Percentiles rank a stretch among this genome's conserved stretches.
phyloP scores from a whole-genome alignment of 2,888 invertebrate genomes.

The Chrysolina americana region DNA sequence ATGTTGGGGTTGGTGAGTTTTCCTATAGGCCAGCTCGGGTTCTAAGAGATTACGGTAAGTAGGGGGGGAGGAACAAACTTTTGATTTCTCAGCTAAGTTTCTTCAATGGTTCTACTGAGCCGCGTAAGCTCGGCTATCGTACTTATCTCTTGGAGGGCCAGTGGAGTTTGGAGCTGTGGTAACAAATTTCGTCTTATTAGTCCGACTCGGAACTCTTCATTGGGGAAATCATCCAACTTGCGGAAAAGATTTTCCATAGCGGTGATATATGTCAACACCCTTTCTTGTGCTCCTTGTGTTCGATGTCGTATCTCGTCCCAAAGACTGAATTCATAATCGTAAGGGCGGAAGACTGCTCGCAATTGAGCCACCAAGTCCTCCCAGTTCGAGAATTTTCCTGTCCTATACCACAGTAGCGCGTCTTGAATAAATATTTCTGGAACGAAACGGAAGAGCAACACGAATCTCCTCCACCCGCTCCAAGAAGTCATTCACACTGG shows the following conservation, averaged over 20 bases:
- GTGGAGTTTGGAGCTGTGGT: constrained; percentile 20
- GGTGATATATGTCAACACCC: no score
- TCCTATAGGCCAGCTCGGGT: background rate
- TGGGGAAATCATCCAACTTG: constrained; percentile 14
- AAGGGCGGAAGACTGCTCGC: constrained; percentile 24
- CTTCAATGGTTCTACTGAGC: background rate
- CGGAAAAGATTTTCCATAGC: background rate
- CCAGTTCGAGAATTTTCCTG: constrained; percentile 20
- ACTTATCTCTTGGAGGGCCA: background rate
- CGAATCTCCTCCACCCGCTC: background rate
- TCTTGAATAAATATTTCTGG: constrained; percentile 21
- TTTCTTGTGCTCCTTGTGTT: constrained; percentile 25
- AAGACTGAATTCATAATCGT: no score
- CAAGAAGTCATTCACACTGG: no score
- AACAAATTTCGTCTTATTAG: constrained; percentile 31
- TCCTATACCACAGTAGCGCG: constrained; percentile 29
- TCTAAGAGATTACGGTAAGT: constrained; percentile 16
- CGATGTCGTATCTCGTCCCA: no score
- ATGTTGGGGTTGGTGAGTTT: background rate
- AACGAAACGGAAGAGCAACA: background rate
- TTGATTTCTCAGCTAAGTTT: background rate
- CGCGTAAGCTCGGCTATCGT: background rate
- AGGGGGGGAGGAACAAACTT: no score
- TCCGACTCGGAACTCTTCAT: constrained; percentile 6
- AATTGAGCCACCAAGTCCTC: constrained; percentile 24